Conservation (phyloP, 2,797 vertebrate genomes). For the Numenius phaeopus region DNA sequence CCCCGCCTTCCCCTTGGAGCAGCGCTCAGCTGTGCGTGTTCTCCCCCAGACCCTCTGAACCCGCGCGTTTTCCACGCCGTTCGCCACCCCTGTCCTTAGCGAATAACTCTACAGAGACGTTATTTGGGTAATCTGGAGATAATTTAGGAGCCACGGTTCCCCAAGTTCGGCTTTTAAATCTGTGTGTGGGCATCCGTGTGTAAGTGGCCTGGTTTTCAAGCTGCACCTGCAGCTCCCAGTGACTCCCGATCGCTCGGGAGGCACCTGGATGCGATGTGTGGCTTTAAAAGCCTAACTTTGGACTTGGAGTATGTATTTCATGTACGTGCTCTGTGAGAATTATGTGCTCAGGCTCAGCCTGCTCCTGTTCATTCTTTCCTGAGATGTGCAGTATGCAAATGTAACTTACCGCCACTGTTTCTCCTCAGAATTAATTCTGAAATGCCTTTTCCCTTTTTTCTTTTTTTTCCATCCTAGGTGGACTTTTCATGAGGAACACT, state of each 20-base stretch:
- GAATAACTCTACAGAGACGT: neutral
- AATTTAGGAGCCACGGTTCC: neutral
- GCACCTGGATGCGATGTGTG: neutral
- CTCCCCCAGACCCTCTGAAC: neutral
- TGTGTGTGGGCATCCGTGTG: neutral
- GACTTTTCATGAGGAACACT: conserved; percentile 98
- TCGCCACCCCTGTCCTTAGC: neutral
- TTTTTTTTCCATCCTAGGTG: conserved; percentile 82
- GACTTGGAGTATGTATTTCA: neutral
- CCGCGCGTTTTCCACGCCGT: conserved; percentile 3
- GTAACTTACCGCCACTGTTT: neutral
- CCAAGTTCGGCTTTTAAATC: neutral
- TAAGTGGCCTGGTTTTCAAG: neutral
- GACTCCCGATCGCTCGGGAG: neutral
- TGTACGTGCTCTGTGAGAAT: neutral
- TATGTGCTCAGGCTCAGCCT: neutral
- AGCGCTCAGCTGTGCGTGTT: neutral
- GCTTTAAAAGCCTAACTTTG: neutral
- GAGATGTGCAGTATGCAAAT: neutral
- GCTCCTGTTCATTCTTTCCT: neutral
- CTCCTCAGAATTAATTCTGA: neutral
- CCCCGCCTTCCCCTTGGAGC: neutral
- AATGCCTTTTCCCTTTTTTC: neutral
- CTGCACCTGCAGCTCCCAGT: neutral
- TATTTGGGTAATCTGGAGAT: neutral